phyloP scores from a whole-genome alignment of 2,797 vertebrate species.

The Ctenopoma kingsleyae region DNA sequence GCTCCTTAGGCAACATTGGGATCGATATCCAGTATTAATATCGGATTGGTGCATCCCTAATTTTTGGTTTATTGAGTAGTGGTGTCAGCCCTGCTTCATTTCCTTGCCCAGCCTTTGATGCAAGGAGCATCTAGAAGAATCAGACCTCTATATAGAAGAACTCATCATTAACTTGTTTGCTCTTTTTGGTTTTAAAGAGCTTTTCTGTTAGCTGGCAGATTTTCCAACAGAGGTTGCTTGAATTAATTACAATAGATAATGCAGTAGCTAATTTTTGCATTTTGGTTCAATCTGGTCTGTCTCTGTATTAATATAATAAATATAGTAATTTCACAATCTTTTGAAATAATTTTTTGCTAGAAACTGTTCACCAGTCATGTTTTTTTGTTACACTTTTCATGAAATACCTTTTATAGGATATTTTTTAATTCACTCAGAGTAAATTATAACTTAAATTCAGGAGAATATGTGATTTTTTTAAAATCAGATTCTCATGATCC shows the following conservation, averaged over 20 bases:
- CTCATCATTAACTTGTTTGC: background rate
- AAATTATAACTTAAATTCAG: background rate
- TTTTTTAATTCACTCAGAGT: background rate
- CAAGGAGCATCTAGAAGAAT: slow-evolving; percentile 32
- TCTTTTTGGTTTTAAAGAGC: background rate
- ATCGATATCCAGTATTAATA: no score
- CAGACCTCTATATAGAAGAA: slow-evolving; percentile 19
- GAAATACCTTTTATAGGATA: background rate
- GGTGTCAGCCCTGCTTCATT: no score
- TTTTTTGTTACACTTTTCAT: background rate
- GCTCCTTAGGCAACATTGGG: no score
- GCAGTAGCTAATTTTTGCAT: no score
- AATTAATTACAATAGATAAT: no score
- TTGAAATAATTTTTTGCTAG: background rate
- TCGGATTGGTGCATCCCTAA: no score
- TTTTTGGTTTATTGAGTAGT: no score
- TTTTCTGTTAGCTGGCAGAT: no score
- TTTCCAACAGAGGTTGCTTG: no score
- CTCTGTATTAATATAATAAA: no score
- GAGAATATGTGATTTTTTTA: background rate
- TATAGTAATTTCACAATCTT: no score
- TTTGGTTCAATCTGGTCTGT: no score
- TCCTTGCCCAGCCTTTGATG: slow-evolving; percentile 25
- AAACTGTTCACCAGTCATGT: background rate
- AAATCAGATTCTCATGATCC: background rate